These are phyloP conservation scores for Platycnemis pennipes DNA, from an alignment of 2,888 invertebrate species.

Conservation along the genomic window DNA sequence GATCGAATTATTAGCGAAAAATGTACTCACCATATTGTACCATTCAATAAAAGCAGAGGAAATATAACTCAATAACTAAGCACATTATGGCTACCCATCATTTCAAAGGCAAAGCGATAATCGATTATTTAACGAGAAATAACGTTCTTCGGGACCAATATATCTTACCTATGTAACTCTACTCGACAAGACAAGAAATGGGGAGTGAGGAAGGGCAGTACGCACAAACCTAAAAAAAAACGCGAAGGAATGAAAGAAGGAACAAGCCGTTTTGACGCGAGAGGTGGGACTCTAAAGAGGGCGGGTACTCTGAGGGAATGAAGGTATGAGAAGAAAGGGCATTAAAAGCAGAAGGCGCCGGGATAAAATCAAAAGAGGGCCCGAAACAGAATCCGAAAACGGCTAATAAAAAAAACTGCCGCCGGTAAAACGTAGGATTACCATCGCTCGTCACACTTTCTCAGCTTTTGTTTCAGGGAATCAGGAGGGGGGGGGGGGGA, in stretches of 20 bases:
- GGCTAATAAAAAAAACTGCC: slow-evolving; percentile 17
- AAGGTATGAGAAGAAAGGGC: background rate
- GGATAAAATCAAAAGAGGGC: background rate
- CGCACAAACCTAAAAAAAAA: no score
- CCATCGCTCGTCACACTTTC: slow-evolving; percentile 61
- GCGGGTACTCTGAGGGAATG: background rate
- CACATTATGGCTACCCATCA: no score
- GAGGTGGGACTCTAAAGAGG: background rate
- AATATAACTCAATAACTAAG: no score
- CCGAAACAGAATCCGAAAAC: background rate
- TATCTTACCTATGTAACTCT: no score
- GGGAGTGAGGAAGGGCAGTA: no score
- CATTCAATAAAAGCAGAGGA: no score
- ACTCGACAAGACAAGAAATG: no score
- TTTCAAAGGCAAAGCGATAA: no score
- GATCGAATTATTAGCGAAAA: no score
- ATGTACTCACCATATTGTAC: no score
- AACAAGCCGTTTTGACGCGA: background rate
- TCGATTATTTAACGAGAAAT: no score
- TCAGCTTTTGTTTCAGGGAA: slow-evolving; percentile 28
- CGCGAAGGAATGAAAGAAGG: background rate
- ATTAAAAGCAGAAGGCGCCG: background rate
- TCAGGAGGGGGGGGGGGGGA: background rate
- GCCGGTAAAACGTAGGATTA: slow-evolving; percentile 59
- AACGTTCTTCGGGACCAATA: no score